Evolutionary conservation across 1,140 invertebrate genomes (phyloP).

Genomic region (Drosophila setifemur): DNA sequence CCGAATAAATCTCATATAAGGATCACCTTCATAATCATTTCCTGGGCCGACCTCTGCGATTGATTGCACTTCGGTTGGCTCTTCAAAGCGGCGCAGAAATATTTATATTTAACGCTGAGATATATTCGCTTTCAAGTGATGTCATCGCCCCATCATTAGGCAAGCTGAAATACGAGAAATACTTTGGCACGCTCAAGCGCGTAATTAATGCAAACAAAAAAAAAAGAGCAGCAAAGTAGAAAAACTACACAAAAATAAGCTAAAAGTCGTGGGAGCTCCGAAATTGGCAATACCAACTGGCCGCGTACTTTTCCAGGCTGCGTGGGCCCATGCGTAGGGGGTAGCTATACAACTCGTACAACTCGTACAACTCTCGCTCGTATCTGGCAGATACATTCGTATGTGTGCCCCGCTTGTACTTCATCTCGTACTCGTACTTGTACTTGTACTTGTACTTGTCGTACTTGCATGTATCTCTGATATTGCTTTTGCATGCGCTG

Average conservation of each 20-base stretch:
- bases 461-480: slow-evolving; percentile 35
- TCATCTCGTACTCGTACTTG: slow-evolving; percentile 9
- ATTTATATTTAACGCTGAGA: slow-evolving; percentile 1
- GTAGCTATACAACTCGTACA: slow-evolving; percentile 21
- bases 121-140: slow-evolving; percentile 42
- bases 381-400: slow-evolving; percentile 30
- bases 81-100: background rate
- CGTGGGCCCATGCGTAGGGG: slow-evolving; percentile 50
- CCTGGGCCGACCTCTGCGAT: slow-evolving; percentile 3
- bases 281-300: slow-evolving; percentile 70
- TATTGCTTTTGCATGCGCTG: slow-evolving; percentile 40
- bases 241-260: slow-evolving; percentile 40
- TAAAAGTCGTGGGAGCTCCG: slow-evolving; percentile 70
- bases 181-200: slow-evolving; percentile 74
- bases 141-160: slow-evolving; percentile 53
- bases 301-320: slow-evolving; percentile 22
- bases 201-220: slow-evolving; percentile 73
- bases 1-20: background rate
- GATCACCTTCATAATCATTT: slow-evolving; percentile 16
- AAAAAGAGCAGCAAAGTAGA: background rate
- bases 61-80: slow-evolving; percentile 12
- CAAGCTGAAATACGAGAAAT: slow-evolving; percentile 56
- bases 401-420: slow-evolving; percentile 7
- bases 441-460: slow-evolving; percentile 17
- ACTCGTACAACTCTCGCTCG: slow-evolving; percentile 17